phyloP scores from a whole-genome alignment of 2,113 vertebrate genomes.

The Lophotis ruficrista region DNA sequence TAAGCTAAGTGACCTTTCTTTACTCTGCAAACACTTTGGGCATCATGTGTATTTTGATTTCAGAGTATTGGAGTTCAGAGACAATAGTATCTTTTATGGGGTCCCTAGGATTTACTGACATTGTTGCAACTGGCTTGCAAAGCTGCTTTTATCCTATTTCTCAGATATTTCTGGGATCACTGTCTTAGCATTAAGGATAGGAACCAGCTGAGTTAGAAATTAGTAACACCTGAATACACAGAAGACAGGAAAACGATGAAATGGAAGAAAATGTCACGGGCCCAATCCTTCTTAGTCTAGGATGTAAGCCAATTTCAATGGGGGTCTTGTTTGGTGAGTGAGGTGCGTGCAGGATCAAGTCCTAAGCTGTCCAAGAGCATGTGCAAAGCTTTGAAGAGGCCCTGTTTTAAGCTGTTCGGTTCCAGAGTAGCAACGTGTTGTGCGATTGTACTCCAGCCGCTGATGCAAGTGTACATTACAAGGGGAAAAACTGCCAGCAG shows the following conservation, averaged over 20 bases:
- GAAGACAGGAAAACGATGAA: neutral
- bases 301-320: neutral
- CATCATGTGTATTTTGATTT: neutral
- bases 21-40: neutral
- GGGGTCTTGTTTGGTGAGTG: neutral
- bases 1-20: neutral
- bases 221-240: conserved; percentile 35
- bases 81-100: neutral
- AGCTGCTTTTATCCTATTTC: neutral
- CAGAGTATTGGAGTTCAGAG: neutral
- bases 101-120: neutral
- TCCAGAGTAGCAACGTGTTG: rapidly evolving
- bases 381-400: neutral
- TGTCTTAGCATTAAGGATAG: neutral
- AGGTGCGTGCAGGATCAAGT: neutral
- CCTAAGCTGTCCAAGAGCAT: neutral
- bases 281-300: neutral
- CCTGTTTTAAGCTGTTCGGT: neutral
- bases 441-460: neutral
- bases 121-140: conserved; percentile 5
- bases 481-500: neutral
- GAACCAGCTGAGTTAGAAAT: conserved; percentile 15
- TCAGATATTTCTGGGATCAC: neutral
- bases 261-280: neutral
- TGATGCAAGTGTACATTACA: neutral